Conservation (phyloP, 2,113 vertebrate genomes). For the Mustela lutreola region DNA sequence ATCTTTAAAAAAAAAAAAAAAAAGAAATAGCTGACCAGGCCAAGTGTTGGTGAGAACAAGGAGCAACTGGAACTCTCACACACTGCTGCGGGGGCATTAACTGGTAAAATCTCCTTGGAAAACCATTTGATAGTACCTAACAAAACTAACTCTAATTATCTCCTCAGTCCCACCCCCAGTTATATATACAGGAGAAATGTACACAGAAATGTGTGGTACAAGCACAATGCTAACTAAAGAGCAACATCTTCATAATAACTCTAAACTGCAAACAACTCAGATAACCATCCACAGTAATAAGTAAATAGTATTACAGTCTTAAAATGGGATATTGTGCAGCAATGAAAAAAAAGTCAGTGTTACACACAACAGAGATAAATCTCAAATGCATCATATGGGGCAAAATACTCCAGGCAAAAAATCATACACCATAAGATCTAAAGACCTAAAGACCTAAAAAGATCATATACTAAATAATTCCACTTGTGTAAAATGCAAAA, state of each 20-base stretch:
- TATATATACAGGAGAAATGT: neutral
- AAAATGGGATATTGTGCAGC: neutral
- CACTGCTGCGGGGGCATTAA: neutral
- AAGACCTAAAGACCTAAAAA: neutral
- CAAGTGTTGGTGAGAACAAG: neutral
- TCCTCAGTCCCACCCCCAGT: neutral
- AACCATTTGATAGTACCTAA: neutral
- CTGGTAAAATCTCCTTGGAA: neutral
- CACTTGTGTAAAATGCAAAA: neutral
- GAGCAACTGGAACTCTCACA: neutral
- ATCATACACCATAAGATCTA: neutral
- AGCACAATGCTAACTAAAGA: neutral
- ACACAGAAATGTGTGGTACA: neutral
- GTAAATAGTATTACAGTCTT: neutral
- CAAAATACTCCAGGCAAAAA: neutral
- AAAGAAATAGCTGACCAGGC: neutral
- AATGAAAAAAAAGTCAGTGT: neutral
- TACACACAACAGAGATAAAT: neutral
- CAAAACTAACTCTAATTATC: neutral
- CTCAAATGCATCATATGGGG: neutral
- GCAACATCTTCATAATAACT: neutral
- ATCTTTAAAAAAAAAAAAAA: too few relatives aligned
- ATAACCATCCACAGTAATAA: neutral
- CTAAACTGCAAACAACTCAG: neutral
- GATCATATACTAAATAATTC: neutral